These are phyloP conservation scores for Hoplostethus mediterraneus DNA, from an alignment of 2,797 vertebrate species.

Conservation along the genomic window DNA sequence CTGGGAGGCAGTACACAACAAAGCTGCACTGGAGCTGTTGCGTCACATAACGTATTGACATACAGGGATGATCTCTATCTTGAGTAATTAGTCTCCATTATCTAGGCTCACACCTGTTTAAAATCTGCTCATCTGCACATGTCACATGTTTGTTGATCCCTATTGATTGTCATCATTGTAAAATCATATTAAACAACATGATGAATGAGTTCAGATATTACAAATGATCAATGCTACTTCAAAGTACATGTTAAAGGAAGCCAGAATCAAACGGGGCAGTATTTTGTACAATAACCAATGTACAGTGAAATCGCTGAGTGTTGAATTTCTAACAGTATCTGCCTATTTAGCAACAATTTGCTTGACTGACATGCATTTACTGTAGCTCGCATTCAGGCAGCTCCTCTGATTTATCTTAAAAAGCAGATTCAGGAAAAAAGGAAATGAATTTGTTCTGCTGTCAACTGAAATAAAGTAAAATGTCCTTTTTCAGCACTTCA, in stretches of 20 bases:
- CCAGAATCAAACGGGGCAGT: background rate
- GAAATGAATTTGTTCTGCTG: background rate
- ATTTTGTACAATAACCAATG: background rate
- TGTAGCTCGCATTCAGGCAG: background rate
- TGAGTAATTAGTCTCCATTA: conserved; percentile 38
- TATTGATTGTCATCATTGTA: background rate
- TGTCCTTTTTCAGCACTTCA: background rate
- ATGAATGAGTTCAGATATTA: background rate
- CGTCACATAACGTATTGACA: background rate
- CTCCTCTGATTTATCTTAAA: background rate
- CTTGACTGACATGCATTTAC: too few relatives aligned
- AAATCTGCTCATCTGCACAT: background rate
- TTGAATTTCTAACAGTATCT: too few relatives aligned
- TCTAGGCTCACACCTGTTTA: conserved; percentile 28
- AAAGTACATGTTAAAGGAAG: background rate
- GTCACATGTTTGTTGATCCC: conserved; percentile 1
- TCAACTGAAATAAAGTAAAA: background rate
- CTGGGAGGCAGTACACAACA: background rate
- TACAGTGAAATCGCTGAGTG: too few relatives aligned
- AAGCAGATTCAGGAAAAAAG: too few relatives aligned
- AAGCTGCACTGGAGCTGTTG: background rate
- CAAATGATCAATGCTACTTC: background rate
- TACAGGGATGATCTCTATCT: background rate
- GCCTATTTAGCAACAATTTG: too few relatives aligned
- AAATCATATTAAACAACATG: background rate